Evolutionary conservation across 2,113 vertebrate genomes (phyloP), one percentile per base, ranked within the genome.

Genomic region (Cacatua alba): DNA sequence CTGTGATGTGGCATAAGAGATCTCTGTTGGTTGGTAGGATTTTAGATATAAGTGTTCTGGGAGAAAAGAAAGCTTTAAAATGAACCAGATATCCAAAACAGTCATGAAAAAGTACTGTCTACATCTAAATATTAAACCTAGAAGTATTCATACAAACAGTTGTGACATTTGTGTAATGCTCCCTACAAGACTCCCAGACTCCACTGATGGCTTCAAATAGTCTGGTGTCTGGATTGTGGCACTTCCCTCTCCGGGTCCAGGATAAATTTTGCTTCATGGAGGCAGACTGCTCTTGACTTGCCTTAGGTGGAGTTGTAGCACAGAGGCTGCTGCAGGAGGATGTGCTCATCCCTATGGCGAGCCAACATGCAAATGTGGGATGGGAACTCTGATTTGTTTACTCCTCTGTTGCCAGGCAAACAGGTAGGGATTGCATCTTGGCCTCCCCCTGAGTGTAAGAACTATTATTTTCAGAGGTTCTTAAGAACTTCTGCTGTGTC

Each of bases 321-420:
- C 33, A 59, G 64, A 12, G 33, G 46, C 31, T 67, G 43, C 43
- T 55, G 8, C 24, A 16, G 4, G 37, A 10, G 31, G 10, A 23
- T 15, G 12, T 17, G 7, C 43, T 62, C 18, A 20, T 55, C 33
- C 26, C 3, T 26, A 3, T 17, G n/a, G 13, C 0, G 2, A 80
- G 31, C 39, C 43, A 69, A 10, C 11, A 12, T 7, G 13, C 35
- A 93, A 21, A 31, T 5, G 21, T 43, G 51, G 35, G 17, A 18
- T 82, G 33, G 25, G 5, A 35, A 4, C 25, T 59, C 28, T 35
- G n/a, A 16, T 84, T 85, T 88, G 21, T 14, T 19, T 77, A 63
- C 37, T 68, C 9, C 28, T 6, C 25, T 44, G 8, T 46, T 77
- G 41, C 33, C 16, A 51, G 41, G 19, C n/a, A 65, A 82, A 29